Percentiles rank a stretch among this genome's conserved stretches.
Evolutionary conservation across 2,113 vertebrate species (phyloP).

Genomic region (Dipodomys stephensi): DNA sequence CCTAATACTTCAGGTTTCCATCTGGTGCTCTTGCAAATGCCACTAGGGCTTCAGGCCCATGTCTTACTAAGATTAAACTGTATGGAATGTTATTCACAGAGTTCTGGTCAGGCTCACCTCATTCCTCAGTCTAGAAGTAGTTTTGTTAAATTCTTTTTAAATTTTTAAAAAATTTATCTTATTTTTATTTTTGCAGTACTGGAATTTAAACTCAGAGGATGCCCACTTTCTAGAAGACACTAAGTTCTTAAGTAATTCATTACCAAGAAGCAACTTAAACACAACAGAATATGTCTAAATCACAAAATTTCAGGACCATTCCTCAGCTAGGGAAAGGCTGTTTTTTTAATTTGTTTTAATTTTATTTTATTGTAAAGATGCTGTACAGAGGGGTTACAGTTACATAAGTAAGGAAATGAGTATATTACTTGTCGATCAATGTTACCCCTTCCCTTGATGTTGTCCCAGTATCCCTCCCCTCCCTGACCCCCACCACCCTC

Average conservation of each 20-base stretch:
- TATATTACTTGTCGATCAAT: too few relatives aligned
- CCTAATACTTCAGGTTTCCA: background rate
- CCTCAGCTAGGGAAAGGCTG: background rate
- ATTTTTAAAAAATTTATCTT: too few relatives aligned
- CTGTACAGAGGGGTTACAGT: too few relatives aligned
- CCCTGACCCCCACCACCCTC: too few relatives aligned
- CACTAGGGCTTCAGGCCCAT: background rate
- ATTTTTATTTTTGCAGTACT: too few relatives aligned
- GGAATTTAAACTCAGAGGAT: too few relatives aligned
- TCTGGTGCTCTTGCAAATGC: background rate
- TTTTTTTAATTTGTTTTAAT: too few relatives aligned
- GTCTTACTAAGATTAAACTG: background rate
- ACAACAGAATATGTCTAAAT: background rate
- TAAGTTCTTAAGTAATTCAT: background rate
- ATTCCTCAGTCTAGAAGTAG: background rate
- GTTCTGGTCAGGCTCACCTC: background rate
- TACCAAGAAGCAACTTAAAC: background rate
- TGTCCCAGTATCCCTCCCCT: too few relatives aligned
- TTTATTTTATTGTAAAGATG: too few relatives aligned
- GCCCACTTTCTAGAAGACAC: too few relatives aligned
- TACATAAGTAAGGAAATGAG: too few relatives aligned
- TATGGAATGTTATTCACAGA: background rate
- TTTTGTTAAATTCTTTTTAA: background rate
- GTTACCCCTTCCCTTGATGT: too few relatives aligned
- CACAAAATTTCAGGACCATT: background rate